A percentile compares a stretch with the other conserved stretches of the same genome.
Conservation (phyloP, 2,888 invertebrate species). For the Apamea crenata region DNA sequence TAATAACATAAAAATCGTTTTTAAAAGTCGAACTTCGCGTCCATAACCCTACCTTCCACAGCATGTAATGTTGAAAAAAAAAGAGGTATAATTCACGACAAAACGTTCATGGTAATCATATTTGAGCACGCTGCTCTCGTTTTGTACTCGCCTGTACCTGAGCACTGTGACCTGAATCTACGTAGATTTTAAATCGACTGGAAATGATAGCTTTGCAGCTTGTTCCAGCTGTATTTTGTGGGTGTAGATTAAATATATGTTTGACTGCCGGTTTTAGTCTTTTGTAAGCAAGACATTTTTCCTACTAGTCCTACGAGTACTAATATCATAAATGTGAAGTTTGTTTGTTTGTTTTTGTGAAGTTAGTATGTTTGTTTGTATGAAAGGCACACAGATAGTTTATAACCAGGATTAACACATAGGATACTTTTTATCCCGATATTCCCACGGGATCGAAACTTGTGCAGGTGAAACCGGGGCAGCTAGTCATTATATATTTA, state of each 20-base stretch:
- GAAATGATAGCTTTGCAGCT: slow-evolving; percentile 59
- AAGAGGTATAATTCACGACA: slow-evolving; percentile 64
- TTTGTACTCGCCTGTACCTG: slow-evolving; percentile 70
- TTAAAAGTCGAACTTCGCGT: slow-evolving; percentile 34
- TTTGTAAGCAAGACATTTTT: not conserved
- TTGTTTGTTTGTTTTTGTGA: too few relatives aligned
- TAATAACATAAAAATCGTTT: slow-evolving; percentile 59
- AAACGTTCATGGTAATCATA: slow-evolving; percentile 73
- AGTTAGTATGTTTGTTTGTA: too few relatives aligned
- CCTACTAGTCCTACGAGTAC: not conserved
- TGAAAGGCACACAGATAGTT: too few relatives aligned
- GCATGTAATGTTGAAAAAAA: slow-evolving; percentile 45
- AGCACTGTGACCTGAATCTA: slow-evolving; percentile 70
- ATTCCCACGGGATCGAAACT: too few relatives aligned
- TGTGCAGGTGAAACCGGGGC: too few relatives aligned
- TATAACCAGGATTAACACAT: too few relatives aligned
- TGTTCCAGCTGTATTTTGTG: slow-evolving; percentile 38
- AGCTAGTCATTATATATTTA: not conserved
- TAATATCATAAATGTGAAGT: too few relatives aligned
- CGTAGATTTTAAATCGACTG: slow-evolving; percentile 64
- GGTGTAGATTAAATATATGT: slow-evolving; percentile 27
- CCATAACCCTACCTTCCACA: slow-evolving; percentile 20
- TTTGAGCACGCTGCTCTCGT: slow-evolving; percentile 71
- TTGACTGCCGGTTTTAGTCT: not conserved
- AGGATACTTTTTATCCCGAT: too few relatives aligned